A percentile compares a stretch with the other conserved stretches of the same genome.
Conservation (phyloP, 30 jellyfish, hydroid and myxozoan species). For the Haliclystus octoradiatus region DNA sequence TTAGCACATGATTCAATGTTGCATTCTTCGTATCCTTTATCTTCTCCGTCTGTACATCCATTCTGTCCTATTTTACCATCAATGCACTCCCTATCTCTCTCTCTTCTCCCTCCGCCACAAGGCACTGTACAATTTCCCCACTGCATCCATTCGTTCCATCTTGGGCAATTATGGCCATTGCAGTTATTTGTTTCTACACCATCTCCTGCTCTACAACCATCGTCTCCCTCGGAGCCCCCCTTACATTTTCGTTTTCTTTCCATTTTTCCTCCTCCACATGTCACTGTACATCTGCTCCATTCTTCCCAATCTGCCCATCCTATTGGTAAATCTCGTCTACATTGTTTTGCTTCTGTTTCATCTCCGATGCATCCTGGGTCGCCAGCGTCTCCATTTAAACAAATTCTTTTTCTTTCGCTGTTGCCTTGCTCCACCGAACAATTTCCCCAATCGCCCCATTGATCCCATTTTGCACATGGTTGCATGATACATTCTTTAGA, state of each 20-base stretch:
- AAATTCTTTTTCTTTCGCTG: neutral
- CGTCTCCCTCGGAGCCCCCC: neutral
- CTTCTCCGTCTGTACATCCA: neutral
- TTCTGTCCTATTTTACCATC: neutral
- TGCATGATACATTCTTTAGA: neutral
- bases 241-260: neutral
- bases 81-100: neutral
- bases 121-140: neutral
- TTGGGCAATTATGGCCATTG: neutral
- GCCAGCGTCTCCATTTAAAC: neutral
- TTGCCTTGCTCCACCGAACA: neutral
- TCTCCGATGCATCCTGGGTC: neutral
- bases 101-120: neutral
- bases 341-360: neutral
- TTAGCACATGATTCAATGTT: neutral
- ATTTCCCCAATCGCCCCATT: neutral
- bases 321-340: neutral
- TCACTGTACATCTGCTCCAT: neutral
- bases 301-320: neutral
- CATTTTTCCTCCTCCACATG: neutral
- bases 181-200: neutral
- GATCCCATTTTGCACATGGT: neutral
- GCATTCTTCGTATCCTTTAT: neutral
- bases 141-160: neutral
- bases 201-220: neutral